Evolutionary conservation across 2,888 invertebrate genomes (phyloP).

Genomic region (Cheilosia soror): DNA sequence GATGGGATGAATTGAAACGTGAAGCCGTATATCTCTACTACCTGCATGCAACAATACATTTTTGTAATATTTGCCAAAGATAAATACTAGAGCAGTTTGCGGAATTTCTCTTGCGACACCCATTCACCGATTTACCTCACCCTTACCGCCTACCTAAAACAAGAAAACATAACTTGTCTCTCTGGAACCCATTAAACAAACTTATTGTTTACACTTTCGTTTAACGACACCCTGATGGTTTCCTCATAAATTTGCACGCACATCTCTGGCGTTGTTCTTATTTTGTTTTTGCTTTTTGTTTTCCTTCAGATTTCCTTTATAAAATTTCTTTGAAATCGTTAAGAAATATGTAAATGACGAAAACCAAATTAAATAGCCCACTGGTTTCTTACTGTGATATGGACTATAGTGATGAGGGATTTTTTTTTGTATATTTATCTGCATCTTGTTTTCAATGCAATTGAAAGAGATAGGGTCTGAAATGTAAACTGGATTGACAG

Average conservation of each 20-base stretch:
- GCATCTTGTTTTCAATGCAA: neutral
- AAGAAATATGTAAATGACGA: constrained; percentile 45
- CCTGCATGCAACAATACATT: constrained; percentile 9
- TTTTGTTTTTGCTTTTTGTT: constrained; percentile 8
- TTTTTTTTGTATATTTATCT: neutral
- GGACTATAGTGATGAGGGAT: neutral
- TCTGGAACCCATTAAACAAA: constrained; percentile 32
- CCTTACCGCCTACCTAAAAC: constrained; percentile 44
- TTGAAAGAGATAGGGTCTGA: too few relatives aligned
- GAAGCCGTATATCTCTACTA: neutral
- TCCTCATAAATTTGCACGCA: constrained; percentile 37
- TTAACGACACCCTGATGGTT: constrained; percentile 63
- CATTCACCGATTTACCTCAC: neutral
- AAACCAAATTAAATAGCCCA: constrained; percentile 10
- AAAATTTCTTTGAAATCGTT: constrained; percentile 2
- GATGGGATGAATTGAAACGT: too few relatives aligned
- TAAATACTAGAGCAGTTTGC: constrained; percentile 44
- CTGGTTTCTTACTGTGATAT: constrained; percentile 40
- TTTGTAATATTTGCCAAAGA: constrained; percentile 54
- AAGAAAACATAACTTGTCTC: neutral
- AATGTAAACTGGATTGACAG: too few relatives aligned
- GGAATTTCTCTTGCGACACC: constrained; percentile 20
- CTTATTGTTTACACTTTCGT: constrained; percentile 59
- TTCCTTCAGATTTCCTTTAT: neutral
- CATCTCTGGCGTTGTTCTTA: neutral